Evolutionary conservation across 2,113 vertebrate genomes (phyloP), one percentile per base, ranked within the genome.

Genomic region (Lethenteron camtschaticum): DNA sequence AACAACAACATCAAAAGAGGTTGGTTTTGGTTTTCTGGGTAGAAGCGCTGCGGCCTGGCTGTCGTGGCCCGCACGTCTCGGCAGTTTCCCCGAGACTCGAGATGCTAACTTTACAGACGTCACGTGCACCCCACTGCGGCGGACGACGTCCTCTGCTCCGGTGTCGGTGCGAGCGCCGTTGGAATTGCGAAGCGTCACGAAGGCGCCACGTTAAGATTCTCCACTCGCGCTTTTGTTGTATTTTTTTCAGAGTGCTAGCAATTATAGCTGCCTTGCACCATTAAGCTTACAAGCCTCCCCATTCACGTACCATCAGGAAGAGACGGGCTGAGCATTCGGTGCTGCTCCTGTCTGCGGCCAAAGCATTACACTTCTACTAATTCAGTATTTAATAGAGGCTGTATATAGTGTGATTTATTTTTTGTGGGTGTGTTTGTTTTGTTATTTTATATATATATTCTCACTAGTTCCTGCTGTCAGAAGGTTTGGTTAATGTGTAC

Each of bases 311-410:
- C n/a, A 9, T 24, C 63, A 8, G 63, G n/a, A 66, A 66, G n/a
- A 24, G 24, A 24, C 63, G 41, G 41, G 41, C 41, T 41, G 41
- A 41, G 41, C 41, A 41, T 41, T 5, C 41, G 3, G 41, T 41
- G 41, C 41, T 41, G 41, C 41, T 41, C 41, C 41, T 41, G 41
- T 41, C 41, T 41, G 41, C 5, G 41, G 63, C 63, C 24, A 24
- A 66, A 16, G 10, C 63, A 16, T n/a, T 16, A n/a, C 63, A 24
- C n/a, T 9, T 66, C n/a, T 66, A 66, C 63, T 66, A 66, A 66
- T 66, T 16, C 63, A 66, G 63, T 66, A 66, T 66, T 66, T 66
- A 66, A 66, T 63, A 24, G n/a, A 66, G 63, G 63, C n/a, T 66
- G 63, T 66, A 66, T 66, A 66, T 66, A 66, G 63, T 66, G 63